These are phyloP conservation scores for Melolontha melolontha DNA, from an alignment of 2,888 invertebrate genomes.

Conservation along the genomic window DNA sequence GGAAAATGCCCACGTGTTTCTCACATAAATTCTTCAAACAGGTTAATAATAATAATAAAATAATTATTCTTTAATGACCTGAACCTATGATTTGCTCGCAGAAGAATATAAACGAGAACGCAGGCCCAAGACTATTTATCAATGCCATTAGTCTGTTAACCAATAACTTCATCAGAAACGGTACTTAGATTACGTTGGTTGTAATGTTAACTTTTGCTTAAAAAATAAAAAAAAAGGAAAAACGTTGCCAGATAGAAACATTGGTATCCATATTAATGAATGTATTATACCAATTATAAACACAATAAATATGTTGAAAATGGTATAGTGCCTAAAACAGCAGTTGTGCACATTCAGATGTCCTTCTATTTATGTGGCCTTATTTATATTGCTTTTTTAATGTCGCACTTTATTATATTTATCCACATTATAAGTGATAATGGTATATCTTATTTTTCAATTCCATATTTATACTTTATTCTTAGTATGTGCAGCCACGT, in stretches of 20 bases:
- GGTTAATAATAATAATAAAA: too few relatives aligned
- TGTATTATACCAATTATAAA: conserved; percentile 43
- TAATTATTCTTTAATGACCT: conserved; percentile 17
- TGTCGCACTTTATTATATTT: conserved; percentile 7
- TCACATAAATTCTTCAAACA: conserved; percentile 41
- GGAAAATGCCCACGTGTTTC: conserved; percentile 35
- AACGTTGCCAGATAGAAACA: conserved; percentile 31
- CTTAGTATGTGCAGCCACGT: too few relatives aligned
- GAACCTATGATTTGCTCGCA: conserved; percentile 28
- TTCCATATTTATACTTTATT: conserved; percentile 5
- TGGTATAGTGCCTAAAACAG: conserved; percentile 59
- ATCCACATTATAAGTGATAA: conserved; percentile 11
- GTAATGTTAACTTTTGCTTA: conserved; percentile 50
- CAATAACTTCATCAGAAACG: conserved; percentile 46
- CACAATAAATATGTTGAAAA: conserved; percentile 52
- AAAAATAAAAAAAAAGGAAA: conserved; percentile 45
- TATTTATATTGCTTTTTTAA: conserved; percentile 24
- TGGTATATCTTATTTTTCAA: conserved; percentile 10
- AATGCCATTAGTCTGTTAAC: conserved; percentile 42
- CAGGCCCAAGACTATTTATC: conserved; percentile 41
- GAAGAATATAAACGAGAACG: conserved; percentile 39
- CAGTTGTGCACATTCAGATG: conserved; percentile 37
- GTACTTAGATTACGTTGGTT: conserved; percentile 52
- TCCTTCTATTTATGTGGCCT: conserved; percentile 27
- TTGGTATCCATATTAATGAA: conserved; percentile 33